A percentile compares a stretch with the other conserved stretches of the same genome.
These are phyloP conservation scores for Irena cyanogastra DNA, from an alignment of 2,113 vertebrate genomes.

Conservation along the genomic window DNA sequence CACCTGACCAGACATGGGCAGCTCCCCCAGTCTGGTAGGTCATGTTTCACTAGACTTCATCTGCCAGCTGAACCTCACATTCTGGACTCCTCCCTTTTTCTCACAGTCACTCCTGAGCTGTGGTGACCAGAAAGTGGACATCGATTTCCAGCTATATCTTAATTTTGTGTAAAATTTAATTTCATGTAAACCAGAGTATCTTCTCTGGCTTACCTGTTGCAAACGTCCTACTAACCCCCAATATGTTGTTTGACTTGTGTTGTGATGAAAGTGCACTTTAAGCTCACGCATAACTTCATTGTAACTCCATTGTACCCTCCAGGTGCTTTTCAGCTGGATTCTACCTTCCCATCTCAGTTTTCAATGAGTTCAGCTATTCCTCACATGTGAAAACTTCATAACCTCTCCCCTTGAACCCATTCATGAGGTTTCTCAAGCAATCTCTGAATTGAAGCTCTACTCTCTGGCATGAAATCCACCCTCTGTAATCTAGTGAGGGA, in stretches of 20 bases:
- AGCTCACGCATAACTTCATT: neutral
- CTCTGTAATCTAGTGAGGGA: neutral
- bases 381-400: neutral
- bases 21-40: neutral
- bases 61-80: neutral
- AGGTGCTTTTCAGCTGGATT: neutral
- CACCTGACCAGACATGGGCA: neutral
- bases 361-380: neutral
- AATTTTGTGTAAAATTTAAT: fast-evolving
- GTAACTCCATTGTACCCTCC: neutral
- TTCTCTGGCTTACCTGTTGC: neutral
- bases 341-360: neutral
- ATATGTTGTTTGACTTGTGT: neutral
- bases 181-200: too few species aligned
- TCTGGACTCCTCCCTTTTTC: neutral
- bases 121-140: neutral
- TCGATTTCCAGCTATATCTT: neutral
- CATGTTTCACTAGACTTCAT: neutral
- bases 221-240: neutral
- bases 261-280: neutral
- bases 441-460: neutral
- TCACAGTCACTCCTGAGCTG: neutral
- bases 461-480: neutral
- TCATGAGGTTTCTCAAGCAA: neutral
- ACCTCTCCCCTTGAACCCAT: neutral